Evolutionary conservation across 1,140 invertebrate species (phyloP), one percentile per base, ranked within the genome.

Genomic region (Drosophila truncata): DNA sequence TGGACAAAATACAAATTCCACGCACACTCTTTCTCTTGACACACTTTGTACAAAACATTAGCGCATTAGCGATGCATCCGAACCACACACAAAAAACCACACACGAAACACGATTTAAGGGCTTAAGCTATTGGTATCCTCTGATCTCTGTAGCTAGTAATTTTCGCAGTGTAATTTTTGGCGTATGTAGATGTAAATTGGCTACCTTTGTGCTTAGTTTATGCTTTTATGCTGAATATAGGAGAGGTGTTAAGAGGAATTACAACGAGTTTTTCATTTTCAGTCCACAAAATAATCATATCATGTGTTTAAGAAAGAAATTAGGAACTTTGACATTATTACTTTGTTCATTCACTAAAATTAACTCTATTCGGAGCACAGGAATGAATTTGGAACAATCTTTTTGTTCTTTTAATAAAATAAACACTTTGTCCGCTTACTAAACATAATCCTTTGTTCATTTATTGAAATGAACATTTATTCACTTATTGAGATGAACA

Each of bases 1-100:
- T 92, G 91, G 91, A 83, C 87, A 69, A 82, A 74, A 76, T 54
- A 77, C 50, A 90, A 80, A 63, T 84, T 83, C 71, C 75, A 84
- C 35, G n/a, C n/a, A n/a, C 49, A 80, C 35, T 70, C 37, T 39
- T 42, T 42, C 42, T 49, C 70, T 72, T 73, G 46, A 70, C 52
- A 55, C 52, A 37, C 37, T 79, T 66, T 85, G 79, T 88, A 85
- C 41, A 85, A 85, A 84, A 88, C n/a, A n/a, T n/a, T n/a, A n/a
- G n/a, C 81, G 63, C 62, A 54, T 77, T 59, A 76, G 67, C 62
- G 67, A 78, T 67, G 73, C 84, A 85, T 79, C 65, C 79, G 29
- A 72, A 60, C 52, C 44, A 78, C 31, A 75, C 65, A 54, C 20
- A 62, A 49, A 39, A 63, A 31, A 58, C 35, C 35, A 54, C 50